Evolutionary conservation across 1,140 invertebrate species (phyloP).

Genomic region (Conopomorpha cramerella): DNA sequence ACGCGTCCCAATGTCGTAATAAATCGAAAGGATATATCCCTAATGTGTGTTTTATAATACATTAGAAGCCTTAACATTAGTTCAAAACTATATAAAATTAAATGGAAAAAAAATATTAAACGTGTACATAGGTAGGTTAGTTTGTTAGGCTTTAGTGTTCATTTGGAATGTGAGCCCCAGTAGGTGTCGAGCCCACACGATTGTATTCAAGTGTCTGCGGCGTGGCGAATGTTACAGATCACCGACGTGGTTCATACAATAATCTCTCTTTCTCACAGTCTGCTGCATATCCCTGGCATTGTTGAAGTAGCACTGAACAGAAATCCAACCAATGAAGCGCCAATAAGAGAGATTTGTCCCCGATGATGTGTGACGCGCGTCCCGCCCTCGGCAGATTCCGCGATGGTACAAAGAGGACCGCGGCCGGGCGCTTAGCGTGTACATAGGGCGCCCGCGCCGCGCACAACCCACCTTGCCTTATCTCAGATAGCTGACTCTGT

Average conservation of each 20-base stretch:
- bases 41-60: slow-evolving; percentile 38
- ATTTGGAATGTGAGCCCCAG: slow-evolving; percentile 27
- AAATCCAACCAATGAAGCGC: no score
- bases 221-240: slow-evolving; percentile 14
- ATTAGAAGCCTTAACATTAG: slow-evolving; percentile 56
- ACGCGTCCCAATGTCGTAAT: not conserved
- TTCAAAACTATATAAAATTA: slow-evolving; percentile 52
- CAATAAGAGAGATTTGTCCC: no score
- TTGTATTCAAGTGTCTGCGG: slow-evolving; percentile 14
- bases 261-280: not conserved
- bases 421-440: slow-evolving; percentile 7
- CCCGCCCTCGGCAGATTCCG: not conserved
- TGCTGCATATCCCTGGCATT: no score
- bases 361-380: no score
- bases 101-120: slow-evolving; percentile 40
- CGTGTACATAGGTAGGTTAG: slow-evolving; percentile 39
- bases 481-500: slow-evolving; percentile 46
- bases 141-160: slow-evolving; percentile 27
- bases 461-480: slow-evolving; percentile 44
- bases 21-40: no score
- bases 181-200: slow-evolving; percentile 18
- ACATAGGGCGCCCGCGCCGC: slow-evolving; percentile 2
- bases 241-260: not conserved
- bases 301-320: no score
- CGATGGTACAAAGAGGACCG: slow-evolving; percentile 21